These are phyloP conservation scores for Hypena proboscidalis DNA, from an alignment of 2,888 invertebrate genomes.

Conservation along the genomic window DNA sequence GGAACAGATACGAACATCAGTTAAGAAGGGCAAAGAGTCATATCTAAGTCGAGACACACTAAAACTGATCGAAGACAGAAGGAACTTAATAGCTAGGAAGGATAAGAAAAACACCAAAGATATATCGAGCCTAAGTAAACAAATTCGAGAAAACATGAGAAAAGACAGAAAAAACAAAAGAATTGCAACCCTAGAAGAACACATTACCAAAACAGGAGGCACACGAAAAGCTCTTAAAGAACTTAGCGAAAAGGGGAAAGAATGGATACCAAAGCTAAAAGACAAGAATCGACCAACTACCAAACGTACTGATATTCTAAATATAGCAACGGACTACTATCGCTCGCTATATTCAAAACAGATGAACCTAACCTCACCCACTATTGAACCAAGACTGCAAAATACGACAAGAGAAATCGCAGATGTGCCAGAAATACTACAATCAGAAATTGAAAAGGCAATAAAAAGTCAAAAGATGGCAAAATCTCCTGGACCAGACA, in stretches of 20 bases:
- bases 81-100: conserved; percentile 1
- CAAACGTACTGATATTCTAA: too few species aligned
- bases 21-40: conserved; percentile 1
- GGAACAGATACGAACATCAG: conserved; percentile 8
- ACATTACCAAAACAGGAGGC: conserved; percentile 28
- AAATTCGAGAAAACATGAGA: conserved; percentile 18
- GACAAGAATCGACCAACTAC: too few species aligned
- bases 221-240: conserved; percentile 17
- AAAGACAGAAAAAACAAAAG: conserved; percentile 22
- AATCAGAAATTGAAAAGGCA: too few species aligned
- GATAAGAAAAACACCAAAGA: neutral
- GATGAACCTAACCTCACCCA: too few species aligned
- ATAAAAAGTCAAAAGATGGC: too few species aligned
- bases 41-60: conserved; percentile 11
- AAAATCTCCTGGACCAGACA: too few species aligned
- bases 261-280: neutral
- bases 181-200: conserved; percentile 16
- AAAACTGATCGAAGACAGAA: conserved; percentile 21
- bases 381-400: too few species aligned
- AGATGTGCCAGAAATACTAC: too few species aligned
- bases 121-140: conserved; percentile 15
- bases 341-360: too few species aligned
- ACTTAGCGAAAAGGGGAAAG: neutral
- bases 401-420: too few species aligned
- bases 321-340: neutral